Percentiles rank a stretch among this genome's conserved stretches.
Conservation (phyloP, 1,140 invertebrate species). For the Potamilus streckersoni region DNA sequence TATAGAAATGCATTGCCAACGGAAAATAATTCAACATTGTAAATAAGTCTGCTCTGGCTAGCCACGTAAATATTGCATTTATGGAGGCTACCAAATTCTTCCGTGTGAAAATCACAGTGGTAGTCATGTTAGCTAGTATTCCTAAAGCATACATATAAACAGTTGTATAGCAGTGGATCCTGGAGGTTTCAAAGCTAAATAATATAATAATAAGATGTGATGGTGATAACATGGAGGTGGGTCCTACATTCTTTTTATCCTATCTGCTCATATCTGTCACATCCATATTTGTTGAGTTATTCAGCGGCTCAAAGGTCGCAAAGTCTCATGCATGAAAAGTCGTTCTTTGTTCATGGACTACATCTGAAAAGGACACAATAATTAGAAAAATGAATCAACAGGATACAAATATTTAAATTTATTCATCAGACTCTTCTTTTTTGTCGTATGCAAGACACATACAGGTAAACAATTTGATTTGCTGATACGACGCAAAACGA, state of each 20-base stretch:
- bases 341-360: too few relatives aligned
- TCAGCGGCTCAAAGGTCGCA: too few relatives aligned
- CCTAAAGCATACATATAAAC: conserved; percentile 86
- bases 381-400: too few relatives aligned
- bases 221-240: not conserved
- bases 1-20: conserved; percentile 78
- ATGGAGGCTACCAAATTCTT: conserved; percentile 86
- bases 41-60: conserved; percentile 87
- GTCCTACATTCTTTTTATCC: not conserved
- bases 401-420: too few relatives aligned
- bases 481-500: too few relatives aligned
- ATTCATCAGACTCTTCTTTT: too few relatives aligned
- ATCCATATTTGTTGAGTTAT: too few relatives aligned
- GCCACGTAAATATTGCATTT: conserved; percentile 84
- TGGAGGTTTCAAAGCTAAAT: conserved; percentile 54
- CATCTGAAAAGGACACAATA: too few relatives aligned
- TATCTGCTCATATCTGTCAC: too few relatives aligned
- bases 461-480: too few relatives aligned
- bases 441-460: too few relatives aligned
- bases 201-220: conserved; percentile 7
- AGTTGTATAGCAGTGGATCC: conserved; percentile 79
- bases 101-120: conserved; percentile 88
- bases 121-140: conserved; percentile 86
- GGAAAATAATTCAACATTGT: conserved; percentile 91
- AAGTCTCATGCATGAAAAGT: too few relatives aligned